Percentiles rank a stretch among this genome's conserved stretches.
Evolutionary conservation across 2,113 vertebrate species (phyloP).

Genomic region (Eurystomus gularis): DNA sequence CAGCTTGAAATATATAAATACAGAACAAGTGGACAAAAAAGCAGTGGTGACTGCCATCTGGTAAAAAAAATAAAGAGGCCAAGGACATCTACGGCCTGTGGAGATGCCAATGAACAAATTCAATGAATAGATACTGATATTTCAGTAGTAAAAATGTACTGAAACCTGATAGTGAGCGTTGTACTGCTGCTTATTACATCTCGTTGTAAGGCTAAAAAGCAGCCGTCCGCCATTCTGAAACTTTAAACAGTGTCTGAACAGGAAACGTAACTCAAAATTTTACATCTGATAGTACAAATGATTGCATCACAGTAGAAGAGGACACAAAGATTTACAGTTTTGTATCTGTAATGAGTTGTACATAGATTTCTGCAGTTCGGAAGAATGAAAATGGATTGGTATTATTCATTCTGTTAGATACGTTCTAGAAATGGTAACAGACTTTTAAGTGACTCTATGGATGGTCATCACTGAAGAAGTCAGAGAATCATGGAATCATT

Average conservation of each 20-base stretch:
- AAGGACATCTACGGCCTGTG: constrained; percentile 44
- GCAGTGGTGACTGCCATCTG: constrained; percentile 48
- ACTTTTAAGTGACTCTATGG: constrained; percentile 42
- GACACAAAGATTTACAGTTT: constrained; percentile 9
- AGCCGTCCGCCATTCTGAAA: constrained; percentile 24
- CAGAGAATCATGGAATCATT: neutral
- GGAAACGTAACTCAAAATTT: constrained; percentile 18
- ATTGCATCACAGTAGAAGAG: neutral
- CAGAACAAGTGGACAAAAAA: constrained; percentile 43
- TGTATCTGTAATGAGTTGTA: neutral
- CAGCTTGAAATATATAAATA: constrained; percentile 37
- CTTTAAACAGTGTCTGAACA: constrained; percentile 28
- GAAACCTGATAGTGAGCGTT: constrained; percentile 14
- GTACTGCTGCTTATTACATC: constrained; percentile 44
- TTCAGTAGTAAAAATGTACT: constrained; percentile 42
- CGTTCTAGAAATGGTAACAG: constrained; percentile 54
- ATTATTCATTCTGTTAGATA: constrained; percentile 39
- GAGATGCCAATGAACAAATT: constrained; percentile 40
- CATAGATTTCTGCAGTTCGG: neutral
- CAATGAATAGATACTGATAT: constrained; percentile 21
- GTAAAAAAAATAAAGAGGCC: constrained; percentile 32
- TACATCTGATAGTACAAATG: neutral
- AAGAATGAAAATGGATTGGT: constrained; percentile 45
- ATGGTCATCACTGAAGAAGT: constrained; percentile 52
- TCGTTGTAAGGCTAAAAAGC: constrained; percentile 13